Evolutionary conservation across 2,888 invertebrate species (phyloP).

Genomic region (Cryptus armator): DNA sequence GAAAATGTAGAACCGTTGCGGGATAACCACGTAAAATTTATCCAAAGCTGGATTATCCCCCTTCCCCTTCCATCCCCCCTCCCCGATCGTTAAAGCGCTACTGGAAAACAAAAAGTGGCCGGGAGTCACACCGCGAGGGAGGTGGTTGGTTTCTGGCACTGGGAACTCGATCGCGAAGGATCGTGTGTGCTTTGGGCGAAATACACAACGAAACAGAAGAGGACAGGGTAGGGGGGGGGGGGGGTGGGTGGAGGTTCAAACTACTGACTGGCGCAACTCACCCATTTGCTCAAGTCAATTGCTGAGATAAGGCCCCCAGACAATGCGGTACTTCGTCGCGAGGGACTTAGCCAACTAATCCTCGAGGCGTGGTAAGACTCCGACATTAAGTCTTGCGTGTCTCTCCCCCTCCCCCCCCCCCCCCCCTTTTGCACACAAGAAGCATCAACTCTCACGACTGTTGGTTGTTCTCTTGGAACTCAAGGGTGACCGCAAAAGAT

Average conservation of each 20-base stretch:
- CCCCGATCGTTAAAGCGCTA: conserved; percentile 17
- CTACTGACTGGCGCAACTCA: conserved; percentile 57
- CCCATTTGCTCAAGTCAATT: conserved; percentile 75
- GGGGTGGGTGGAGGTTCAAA: conserved; percentile 33
- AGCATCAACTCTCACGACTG: conserved; percentile 49
- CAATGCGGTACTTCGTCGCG: conserved; percentile 80
- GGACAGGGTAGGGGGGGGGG: no score
- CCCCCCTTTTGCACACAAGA: background rate
- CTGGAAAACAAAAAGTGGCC: conserved; percentile 60
- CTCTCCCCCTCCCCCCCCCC: conserved; percentile 16
- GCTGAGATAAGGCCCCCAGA: conserved; percentile 78
- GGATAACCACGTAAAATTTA: conserved; percentile 62
- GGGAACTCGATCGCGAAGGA: no score
- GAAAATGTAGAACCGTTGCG: conserved; percentile 7
- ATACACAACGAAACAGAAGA: background rate
- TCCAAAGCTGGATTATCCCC: conserved; percentile 66
- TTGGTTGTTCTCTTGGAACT: background rate
- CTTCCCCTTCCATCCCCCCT: no score
- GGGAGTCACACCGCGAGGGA: conserved; percentile 23
- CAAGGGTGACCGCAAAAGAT: conserved; percentile 1
- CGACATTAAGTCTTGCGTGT: conserved; percentile 72
- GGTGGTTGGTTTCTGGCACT: conserved; percentile 49
- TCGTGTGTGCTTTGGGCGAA: background rate
- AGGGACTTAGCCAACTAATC: conserved; percentile 78
- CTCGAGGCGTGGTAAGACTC: conserved; percentile 74